A percentile compares a stretch with the other conserved stretches of the same genome.
phyloP scores from a whole-genome alignment of 2,888 invertebrate species.

The Empis stercorea region DNA sequence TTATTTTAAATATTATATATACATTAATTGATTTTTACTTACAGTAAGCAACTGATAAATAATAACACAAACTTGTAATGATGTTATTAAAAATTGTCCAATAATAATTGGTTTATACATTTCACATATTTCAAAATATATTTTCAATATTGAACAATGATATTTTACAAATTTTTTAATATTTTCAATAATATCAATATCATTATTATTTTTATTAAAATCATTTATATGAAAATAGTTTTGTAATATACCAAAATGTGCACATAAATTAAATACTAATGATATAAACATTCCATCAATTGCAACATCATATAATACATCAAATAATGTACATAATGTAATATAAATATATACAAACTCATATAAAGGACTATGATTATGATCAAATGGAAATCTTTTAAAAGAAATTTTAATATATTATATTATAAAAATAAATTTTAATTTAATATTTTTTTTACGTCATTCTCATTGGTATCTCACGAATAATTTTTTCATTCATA shows the following conservation, averaged over 20 bases:
- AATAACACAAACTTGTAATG: conserved; percentile 6
- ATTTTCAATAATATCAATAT: no score
- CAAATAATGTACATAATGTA: no score
- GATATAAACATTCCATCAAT: conserved; percentile 4
- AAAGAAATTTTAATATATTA: no score
- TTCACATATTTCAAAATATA: neutral
- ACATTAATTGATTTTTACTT: no score
- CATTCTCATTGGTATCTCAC: no score
- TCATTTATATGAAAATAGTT: neutral
- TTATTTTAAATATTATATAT: no score
- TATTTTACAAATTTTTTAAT: conserved; percentile 1
- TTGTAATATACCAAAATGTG: conserved; percentile 2
- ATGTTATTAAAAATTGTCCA: conserved; percentile 4
- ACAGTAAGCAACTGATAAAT: neutral
- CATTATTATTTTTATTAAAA: neutral
- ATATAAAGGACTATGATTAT: no score
- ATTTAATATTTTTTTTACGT: no score
- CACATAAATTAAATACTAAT: conserved; percentile 1
- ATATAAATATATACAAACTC: no score
- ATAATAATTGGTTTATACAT: conserved; percentile 3
- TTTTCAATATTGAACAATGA: neutral
- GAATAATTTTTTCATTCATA: no score
- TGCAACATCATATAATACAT: neutral
- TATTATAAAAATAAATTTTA: no score
- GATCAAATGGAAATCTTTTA: no score